These are phyloP conservation scores for Pseudomugil gertrudae DNA, from an alignment of 2,797 vertebrate genomes.

Conservation along the genomic window DNA sequence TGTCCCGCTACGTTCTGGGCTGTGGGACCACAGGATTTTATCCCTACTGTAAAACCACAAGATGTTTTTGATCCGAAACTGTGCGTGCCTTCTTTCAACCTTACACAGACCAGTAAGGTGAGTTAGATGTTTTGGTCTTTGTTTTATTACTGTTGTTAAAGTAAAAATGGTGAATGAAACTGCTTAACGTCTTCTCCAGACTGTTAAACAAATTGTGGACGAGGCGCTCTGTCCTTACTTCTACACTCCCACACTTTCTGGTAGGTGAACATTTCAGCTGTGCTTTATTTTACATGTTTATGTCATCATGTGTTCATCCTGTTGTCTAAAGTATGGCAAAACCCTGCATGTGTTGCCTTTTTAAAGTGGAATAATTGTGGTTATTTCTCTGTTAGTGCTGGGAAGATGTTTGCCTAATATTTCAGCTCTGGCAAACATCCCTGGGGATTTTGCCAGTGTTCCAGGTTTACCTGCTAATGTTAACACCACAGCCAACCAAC, in stretches of 20 bases:
- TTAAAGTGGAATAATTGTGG: neutral
- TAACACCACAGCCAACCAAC: constrained; percentile 57
- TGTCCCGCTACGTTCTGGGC: constrained; percentile 77
- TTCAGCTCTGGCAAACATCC: constrained; percentile 25
- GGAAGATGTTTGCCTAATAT: constrained; percentile 82
- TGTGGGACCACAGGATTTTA: fast-evolving
- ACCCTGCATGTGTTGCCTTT: neutral
- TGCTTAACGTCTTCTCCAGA: constrained; percentile 59
- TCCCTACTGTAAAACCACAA: fast-evolving
- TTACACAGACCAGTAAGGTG: constrained; percentile 50
- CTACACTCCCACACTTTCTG: constrained; percentile 72
- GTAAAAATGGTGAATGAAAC: neutral
- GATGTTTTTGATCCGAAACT: constrained; percentile 50
- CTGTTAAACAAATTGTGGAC: constrained; percentile 60
- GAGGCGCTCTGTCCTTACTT: constrained; percentile 84
- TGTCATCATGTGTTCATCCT: too few species aligned
- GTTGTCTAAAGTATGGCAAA: too few species aligned
- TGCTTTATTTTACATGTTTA: neutral
- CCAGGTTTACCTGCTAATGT: constrained; percentile 22
- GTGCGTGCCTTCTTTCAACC: constrained; percentile 82
- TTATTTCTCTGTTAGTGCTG: constrained; percentile 73
- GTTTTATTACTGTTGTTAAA: neutral
- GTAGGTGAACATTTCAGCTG: constrained; percentile 66
- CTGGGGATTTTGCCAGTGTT: constrained; percentile 35
- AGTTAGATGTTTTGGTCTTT: neutral